Base-by-base conservation (phyloP, 1,140 invertebrate species). In the Paracyclopina nana region DNA sequence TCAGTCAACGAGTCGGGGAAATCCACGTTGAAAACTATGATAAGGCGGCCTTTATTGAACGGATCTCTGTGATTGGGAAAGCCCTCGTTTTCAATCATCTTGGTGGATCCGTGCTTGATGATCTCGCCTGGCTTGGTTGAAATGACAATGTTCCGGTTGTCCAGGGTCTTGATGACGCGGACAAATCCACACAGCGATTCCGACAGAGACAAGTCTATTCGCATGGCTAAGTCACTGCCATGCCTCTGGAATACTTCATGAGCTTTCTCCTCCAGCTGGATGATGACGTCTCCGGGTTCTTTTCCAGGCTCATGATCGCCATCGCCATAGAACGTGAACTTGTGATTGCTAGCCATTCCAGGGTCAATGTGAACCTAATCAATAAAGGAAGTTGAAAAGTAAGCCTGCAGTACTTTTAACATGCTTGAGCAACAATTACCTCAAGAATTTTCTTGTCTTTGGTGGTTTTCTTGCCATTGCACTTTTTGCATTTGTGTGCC, bases 1-100 rank as follows among this genome's bases (percentile, higher is more conserved):
- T 76, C 68, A 42, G 78, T 70, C 59, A 96, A 72, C 48, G 71
- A 67, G 52, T 77, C 73, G 1, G 92, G 92, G 69, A 95, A 96
- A 57, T 83, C 78, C n/a, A 97, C 84, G 55, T 76, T 63, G 63
- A 96, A 96, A 61, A 91, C 82, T 54, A 98, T 79, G 52, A 95
- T 82, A 9, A 98, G 71, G 52, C 79, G 77, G 27, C 95, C 95
- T 61, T 88, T 92, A 58, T 94, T 87, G 63, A 92, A 87, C 30
- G 91, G 91, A 71, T 94, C 91, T 62, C 87, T 87, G 62, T 90
- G 88, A 51, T 79, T 75, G 0, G 72, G 72, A 71, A 74, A 74
- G 5, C 72, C 72, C 57, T 75, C 72, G n/a, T 62, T 62, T 42
- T 63, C 58, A 18, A 74, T 60, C 53, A 63, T 63, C 52, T 67